phyloP scores from a whole-genome alignment of 1,140 invertebrate genomes.

The Notospermus geniculatus region DNA sequence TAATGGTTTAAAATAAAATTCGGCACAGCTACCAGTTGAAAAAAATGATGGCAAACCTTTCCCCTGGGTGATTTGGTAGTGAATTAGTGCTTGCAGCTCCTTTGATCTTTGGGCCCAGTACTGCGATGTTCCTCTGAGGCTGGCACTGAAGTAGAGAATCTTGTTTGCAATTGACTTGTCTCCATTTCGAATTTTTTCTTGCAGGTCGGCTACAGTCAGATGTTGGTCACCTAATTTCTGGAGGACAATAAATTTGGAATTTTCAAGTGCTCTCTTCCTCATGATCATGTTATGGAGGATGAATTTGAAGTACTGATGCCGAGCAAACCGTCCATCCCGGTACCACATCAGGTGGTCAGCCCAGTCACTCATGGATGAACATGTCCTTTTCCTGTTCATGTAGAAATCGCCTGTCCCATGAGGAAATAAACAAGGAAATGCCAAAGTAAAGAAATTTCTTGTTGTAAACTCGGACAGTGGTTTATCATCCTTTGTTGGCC shows the following conservation, averaged over 20 bases:
- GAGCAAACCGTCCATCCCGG: not conserved
- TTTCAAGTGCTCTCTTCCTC: not conserved
- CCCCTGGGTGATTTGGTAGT: not conserved
- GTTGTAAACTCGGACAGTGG: slow-evolving; percentile 6
- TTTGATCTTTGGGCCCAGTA: slow-evolving; percentile 3
- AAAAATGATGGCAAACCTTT: slow-evolving; percentile 5
- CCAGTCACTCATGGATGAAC: not conserved
- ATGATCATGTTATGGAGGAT: slow-evolving; percentile 12
- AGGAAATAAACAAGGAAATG: slow-evolving; percentile 7
- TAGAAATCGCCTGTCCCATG: not conserved
- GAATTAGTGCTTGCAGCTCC: not conserved
- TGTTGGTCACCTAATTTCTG: slow-evolving; percentile 18
- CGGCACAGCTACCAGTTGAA: slow-evolving; percentile 2
- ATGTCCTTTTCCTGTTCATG: not conserved
- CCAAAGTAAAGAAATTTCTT: not conserved
- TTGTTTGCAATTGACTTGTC: slow-evolving; percentile 4
- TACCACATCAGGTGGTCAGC: slow-evolving; percentile 6
- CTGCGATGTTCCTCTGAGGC: slow-evolving; percentile 12
- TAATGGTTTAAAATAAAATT: slow-evolving; percentile 7
- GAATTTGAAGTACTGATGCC: slow-evolving; percentile 23
- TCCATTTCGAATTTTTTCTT: slow-evolving; percentile 4
- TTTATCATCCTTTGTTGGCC: not conserved
- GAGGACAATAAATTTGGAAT: slow-evolving; percentile 10
- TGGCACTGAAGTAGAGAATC: slow-evolving; percentile 1
- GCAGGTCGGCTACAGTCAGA: not conserved